Conservation (phyloP, 2,113 vertebrate species). For the Silurus asotus region DNA sequence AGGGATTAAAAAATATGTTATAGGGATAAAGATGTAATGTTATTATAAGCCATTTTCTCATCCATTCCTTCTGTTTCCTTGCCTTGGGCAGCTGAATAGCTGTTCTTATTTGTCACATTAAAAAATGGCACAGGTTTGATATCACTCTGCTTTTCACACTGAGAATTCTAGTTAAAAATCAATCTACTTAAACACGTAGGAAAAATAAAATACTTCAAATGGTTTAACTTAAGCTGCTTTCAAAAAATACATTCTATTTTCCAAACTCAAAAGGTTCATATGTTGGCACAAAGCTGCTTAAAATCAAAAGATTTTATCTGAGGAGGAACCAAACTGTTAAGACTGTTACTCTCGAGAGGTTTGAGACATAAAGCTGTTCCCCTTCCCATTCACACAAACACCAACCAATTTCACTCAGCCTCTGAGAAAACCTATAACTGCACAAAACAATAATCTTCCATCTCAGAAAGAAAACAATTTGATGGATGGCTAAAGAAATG, state of each 20-base stretch:
- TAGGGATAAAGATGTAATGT: constrained; percentile 22
- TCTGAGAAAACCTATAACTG: constrained; percentile 42
- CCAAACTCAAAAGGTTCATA: not conserved
- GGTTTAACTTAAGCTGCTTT: not conserved
- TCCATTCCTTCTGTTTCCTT: constrained; percentile 19
- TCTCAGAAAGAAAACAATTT: constrained; percentile 41
- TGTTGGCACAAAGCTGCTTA: not conserved
- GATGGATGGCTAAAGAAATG: constrained; percentile 30
- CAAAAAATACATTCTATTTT: not conserved
- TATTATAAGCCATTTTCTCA: constrained; percentile 10
- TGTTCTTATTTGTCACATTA: constrained; percentile 15
- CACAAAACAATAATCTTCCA: constrained; percentile 33
- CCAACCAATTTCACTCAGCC: constrained; percentile 26
- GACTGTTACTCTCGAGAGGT: not conserved
- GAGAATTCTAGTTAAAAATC: not conserved
- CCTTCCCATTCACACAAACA: constrained; percentile 20
- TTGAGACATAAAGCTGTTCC: constrained; percentile 24
- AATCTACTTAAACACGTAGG: not conserved
- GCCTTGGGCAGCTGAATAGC: not conserved
- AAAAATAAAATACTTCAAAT: not conserved
- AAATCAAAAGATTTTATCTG: not conserved
- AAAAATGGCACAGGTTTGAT: constrained; percentile 10
- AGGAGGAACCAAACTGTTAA: not conserved
- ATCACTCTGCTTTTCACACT: constrained; percentile 8
- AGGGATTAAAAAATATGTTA: constrained; percentile 1